Evolutionary conservation across 2,888 invertebrate species (phyloP).

Genomic region (Spicauda simplicius): DNA sequence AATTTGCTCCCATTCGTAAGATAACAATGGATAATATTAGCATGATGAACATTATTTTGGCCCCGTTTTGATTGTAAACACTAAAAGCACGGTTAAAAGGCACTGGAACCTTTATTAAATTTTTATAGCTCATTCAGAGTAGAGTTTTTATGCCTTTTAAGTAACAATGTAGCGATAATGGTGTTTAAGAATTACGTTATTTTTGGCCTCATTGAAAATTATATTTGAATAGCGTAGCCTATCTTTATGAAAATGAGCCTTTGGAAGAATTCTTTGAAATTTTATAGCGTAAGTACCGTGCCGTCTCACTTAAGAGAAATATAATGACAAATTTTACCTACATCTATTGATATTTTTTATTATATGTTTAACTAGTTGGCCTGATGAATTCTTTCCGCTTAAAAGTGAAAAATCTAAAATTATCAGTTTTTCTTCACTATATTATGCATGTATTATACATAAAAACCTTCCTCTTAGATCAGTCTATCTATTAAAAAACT

Average conservation of each 20-base stretch:
- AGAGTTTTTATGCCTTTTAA: slow-evolving; percentile 22
- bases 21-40: slow-evolving; percentile 33
- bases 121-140: slow-evolving; percentile 28
- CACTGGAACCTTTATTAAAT: slow-evolving; percentile 31
- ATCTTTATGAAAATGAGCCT: background rate
- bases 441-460: too few relatives aligned
- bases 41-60: slow-evolving; percentile 34
- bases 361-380: too few relatives aligned
- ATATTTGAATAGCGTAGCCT: background rate
- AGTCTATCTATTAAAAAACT: too few relatives aligned
- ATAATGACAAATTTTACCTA: too few relatives aligned
- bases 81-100: too few relatives aligned
- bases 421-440: too few relatives aligned
- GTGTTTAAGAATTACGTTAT: slow-evolving; percentile 16
- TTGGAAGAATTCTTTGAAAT: background rate
- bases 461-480: too few relatives aligned
- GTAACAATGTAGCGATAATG: slow-evolving; percentile 23
- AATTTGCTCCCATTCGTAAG: slow-evolving; percentile 25
- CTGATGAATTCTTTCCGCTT: too few relatives aligned
- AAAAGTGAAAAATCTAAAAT: too few relatives aligned
- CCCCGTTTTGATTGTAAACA: slow-evolving; percentile 31
- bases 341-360: too few relatives aligned
- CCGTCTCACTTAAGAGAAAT: too few relatives aligned
- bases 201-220: slow-evolving; percentile 23
- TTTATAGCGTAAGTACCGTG: background rate